Percentiles rank a stretch among this genome's conserved stretches.
Evolutionary conservation across 1,140 invertebrate genomes (phyloP).

Genomic region (Camponotus vicinus): DNA sequence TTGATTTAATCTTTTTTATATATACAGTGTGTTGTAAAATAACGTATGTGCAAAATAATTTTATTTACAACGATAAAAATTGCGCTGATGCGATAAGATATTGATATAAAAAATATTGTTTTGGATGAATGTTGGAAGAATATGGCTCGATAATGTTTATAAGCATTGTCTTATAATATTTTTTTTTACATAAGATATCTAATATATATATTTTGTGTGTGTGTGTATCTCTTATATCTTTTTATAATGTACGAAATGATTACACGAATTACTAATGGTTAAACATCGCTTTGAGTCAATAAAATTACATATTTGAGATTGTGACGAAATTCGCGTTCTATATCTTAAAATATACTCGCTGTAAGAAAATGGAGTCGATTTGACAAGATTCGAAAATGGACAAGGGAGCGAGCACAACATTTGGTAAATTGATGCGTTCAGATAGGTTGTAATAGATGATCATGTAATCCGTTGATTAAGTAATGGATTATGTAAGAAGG

Average conservation of each 20-base stretch:
- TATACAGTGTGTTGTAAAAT: background rate
- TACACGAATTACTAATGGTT: constrained; percentile 17
- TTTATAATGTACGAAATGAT: constrained; percentile 1
- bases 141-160: background rate
- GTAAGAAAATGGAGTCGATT: constrained; percentile 26
- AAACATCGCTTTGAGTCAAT: constrained; percentile 3
- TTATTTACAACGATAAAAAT: background rate
- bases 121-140: background rate
- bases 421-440: constrained; percentile 19
- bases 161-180: background rate
- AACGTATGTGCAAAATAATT: background rate
- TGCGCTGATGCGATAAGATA: background rate
- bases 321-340: background rate
- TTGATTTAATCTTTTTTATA: constrained; percentile 24
- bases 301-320: constrained; percentile 7
- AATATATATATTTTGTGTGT: no score
- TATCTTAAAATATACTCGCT: background rate
- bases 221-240: background rate
- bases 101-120: background rate
- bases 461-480: constrained; percentile 21
- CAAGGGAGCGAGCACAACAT: background rate
- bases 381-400: background rate
- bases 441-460: constrained; percentile 26
- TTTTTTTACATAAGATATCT: background rate
- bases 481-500: background rate